Percentiles rank a stretch among this genome's conserved stretches.
Evolutionary conservation across 2,113 vertebrate species (phyloP).

Genomic region (Dipodomys spectabilis): DNA sequence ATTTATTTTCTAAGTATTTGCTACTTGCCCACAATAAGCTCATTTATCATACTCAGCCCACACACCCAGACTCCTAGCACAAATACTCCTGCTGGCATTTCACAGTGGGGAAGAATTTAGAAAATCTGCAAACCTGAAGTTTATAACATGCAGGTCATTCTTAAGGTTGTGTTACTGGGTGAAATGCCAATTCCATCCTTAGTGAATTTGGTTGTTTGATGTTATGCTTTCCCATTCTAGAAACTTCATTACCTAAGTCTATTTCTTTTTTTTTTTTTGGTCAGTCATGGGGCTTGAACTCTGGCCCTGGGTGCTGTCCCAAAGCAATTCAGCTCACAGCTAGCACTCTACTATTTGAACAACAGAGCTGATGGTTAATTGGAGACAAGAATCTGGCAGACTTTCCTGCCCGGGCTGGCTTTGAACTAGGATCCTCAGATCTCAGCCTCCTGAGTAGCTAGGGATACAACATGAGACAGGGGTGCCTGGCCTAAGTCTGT

Average conservation of each 20-base stretch:
- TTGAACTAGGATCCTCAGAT: no score
- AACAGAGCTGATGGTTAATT: no score
- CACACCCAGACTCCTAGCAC: background rate
- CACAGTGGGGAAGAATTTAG: background rate
- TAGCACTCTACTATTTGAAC: no score
- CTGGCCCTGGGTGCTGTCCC: no score
- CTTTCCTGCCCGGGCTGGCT: no score
- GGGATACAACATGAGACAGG: no score
- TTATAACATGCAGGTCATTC: conserved; percentile 12
- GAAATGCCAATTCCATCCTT: background rate
- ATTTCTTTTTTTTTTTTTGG: background rate
- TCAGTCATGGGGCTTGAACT: no score
- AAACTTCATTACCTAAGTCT: background rate
- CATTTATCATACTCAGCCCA: conserved; percentile 40
- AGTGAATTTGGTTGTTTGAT: background rate
- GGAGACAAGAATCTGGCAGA: no score
- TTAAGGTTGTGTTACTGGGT: conserved; percentile 31
- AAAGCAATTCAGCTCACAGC: no score
- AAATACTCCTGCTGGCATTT: conserved; percentile 11
- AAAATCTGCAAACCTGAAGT: conserved; percentile 16
- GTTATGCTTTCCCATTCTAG: background rate
- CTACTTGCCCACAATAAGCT: conserved; percentile 2
- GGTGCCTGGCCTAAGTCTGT: background rate
- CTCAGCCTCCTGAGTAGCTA: no score
- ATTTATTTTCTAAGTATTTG: conserved; percentile 41